Conservation (phyloP, 2,888 invertebrate genomes). For the Elegia similella region DNA sequence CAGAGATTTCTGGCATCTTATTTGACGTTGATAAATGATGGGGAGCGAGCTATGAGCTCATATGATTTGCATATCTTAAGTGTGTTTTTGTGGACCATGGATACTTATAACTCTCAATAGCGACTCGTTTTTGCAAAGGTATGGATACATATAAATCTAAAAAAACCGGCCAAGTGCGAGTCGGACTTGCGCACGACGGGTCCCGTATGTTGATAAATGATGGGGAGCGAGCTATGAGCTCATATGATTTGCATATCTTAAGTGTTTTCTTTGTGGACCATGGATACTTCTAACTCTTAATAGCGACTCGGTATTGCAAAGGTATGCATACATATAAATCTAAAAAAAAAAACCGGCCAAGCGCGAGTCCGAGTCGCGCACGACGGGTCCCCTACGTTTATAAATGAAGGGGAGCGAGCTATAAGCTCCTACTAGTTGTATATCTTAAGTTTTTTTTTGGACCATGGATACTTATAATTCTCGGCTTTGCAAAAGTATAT, state of each 20-base stretch:
- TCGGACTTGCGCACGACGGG: no score
- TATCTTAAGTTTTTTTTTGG: background rate
- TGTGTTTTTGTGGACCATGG: background rate
- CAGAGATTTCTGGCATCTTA: slow-evolving; percentile 6
- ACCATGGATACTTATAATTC: background rate
- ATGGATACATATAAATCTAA: background rate
- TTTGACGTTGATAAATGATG: slow-evolving; percentile 12
- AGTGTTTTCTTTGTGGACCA: background rate
- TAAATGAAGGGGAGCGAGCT: background rate
- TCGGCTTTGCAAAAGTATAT: no score
- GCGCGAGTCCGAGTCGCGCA: no score
- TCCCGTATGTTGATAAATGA: slow-evolving; percentile 14
- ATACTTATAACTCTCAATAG: background rate
- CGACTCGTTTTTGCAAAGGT: no score
- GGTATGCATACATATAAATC: background rate
- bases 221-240: background rate
- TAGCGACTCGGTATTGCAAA: no score
- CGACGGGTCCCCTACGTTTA: no score
- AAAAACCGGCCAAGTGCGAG: no score
- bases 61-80: background rate
- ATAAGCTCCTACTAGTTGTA: slow-evolving; percentile 1
- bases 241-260: background rate
- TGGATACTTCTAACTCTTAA: background rate
- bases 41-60: background rate
- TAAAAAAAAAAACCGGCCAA: no score